Evolutionary conservation across 2,888 invertebrate genomes (phyloP).

Genomic region (Leptopilina myrica): DNA sequence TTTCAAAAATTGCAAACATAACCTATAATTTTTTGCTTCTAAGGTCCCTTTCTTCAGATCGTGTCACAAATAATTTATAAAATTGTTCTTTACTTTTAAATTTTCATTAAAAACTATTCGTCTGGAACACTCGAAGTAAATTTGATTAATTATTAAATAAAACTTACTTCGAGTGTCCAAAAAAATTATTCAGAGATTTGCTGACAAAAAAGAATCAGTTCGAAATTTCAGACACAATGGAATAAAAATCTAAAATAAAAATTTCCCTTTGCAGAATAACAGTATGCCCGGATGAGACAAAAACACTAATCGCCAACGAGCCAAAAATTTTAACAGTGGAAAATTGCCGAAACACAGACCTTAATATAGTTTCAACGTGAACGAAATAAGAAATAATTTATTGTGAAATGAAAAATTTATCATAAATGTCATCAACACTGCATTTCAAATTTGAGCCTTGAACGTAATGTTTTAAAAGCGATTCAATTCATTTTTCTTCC

Average conservation of each 20-base stretch:
- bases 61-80: too few relatives aligned
- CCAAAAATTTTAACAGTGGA: conserved; percentile 76
- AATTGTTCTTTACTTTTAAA: too few relatives aligned
- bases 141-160: too few relatives aligned
- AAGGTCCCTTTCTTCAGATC: too few relatives aligned
- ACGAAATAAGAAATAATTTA: conserved; percentile 8
- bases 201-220: too few relatives aligned
- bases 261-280: conserved; percentile 79
- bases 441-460: conserved; percentile 10
- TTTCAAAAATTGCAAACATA: too few relatives aligned
- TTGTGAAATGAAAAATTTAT: background rate
- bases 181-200: too few relatives aligned
- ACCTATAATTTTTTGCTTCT: too few relatives aligned
- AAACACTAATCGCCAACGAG: conserved; percentile 83
- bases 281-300: conserved; percentile 83
- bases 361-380: conserved; percentile 68
- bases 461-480: background rate
- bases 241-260: conserved; percentile 21
- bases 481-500: background rate
- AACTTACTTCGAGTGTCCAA: too few relatives aligned
- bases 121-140: too few relatives aligned
- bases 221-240: too few relatives aligned
- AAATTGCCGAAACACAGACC: conserved; percentile 64
- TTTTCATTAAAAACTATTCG: too few relatives aligned
- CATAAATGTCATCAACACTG: conserved; percentile 32